Percentiles rank a stretch among this genome's conserved stretches.
Conservation (phyloP, 2,888 invertebrate species). For the Homarus gammarus region DNA sequence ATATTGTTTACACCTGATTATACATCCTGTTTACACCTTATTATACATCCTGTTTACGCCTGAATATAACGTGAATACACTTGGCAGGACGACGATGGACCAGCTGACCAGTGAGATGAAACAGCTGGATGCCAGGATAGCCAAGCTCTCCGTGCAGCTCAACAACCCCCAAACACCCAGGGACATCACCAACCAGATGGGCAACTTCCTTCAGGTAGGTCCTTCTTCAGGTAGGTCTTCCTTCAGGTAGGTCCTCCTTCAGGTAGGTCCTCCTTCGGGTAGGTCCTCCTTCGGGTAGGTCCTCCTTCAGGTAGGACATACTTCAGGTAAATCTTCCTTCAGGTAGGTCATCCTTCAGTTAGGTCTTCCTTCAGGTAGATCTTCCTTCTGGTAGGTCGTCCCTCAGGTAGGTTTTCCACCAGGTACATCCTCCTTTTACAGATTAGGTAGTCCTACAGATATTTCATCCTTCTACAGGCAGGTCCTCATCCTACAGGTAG, state of each 20-base stretch:
- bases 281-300: neutral
- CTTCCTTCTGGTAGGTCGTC: too few relatives aligned
- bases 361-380: too few relatives aligned
- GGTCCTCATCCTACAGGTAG: too few relatives aligned
- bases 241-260: constrained; percentile 8
- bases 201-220: constrained; percentile 88
- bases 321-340: too few relatives aligned
- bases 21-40: too few relatives aligned
- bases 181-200: constrained; percentile 93
- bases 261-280: neutral
- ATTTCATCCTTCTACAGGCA: too few relatives aligned
- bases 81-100: constrained; percentile 89
- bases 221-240: neutral
- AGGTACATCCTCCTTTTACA: neutral
- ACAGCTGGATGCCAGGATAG: constrained; percentile 88
- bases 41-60: too few relatives aligned
- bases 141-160: constrained; percentile 86
- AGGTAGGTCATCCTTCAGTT: too few relatives aligned
- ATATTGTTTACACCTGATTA: too few relatives aligned
- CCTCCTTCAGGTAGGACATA: too few relatives aligned
- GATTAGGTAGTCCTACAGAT: neutral
- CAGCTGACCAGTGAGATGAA: constrained; percentile 93
- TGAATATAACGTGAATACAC: neutral
- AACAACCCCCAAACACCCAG: constrained; percentile 86
- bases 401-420: neutral